A percentile compares a stretch with the other conserved stretches of the same genome.
Conservation (phyloP, 1,140 invertebrate species). For the Antheraea mylitta region DNA sequence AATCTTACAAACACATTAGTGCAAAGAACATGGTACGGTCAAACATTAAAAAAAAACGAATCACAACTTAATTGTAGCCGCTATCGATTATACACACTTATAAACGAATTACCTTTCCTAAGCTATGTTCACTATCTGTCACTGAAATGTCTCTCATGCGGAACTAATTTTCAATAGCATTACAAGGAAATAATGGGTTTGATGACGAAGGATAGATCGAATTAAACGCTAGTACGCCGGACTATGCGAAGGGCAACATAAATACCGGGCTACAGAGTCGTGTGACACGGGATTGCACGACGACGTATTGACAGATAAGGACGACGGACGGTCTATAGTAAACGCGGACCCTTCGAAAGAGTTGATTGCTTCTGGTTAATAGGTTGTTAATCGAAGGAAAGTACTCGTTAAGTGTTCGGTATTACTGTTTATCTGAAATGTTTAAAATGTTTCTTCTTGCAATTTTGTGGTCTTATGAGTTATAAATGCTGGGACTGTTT, state of each 20-base stretch:
- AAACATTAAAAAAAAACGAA: not conserved
- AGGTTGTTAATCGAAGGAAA: not conserved
- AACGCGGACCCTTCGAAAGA: not conserved
- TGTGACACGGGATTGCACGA: not conserved
- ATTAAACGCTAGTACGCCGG: slow-evolving; percentile 6
- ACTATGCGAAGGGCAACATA: slow-evolving; percentile 6
- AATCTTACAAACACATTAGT: not conserved
- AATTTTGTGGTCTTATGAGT: not conserved
- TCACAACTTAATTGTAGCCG: not conserved
- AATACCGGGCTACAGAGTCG: not conserved
- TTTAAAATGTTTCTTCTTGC: not conserved
- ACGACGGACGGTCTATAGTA: not conserved
- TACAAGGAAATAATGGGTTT: slow-evolving; percentile 7
- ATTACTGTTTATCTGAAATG: not conserved
- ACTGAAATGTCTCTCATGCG: not conserved
- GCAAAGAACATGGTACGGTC: not conserved
- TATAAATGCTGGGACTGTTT: not conserved
- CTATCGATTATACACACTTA: not conserved
- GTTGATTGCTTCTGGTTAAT: not conserved
- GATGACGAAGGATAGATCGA: slow-evolving; percentile 4
- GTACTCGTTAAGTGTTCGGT: not conserved
- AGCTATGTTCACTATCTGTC: not conserved
- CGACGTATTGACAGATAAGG: not conserved
- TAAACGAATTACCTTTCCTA: not conserved
- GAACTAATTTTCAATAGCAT: not conserved